phyloP scores from a whole-genome alignment of 2,113 vertebrate species.

The Pedionomus torquatus region DNA sequence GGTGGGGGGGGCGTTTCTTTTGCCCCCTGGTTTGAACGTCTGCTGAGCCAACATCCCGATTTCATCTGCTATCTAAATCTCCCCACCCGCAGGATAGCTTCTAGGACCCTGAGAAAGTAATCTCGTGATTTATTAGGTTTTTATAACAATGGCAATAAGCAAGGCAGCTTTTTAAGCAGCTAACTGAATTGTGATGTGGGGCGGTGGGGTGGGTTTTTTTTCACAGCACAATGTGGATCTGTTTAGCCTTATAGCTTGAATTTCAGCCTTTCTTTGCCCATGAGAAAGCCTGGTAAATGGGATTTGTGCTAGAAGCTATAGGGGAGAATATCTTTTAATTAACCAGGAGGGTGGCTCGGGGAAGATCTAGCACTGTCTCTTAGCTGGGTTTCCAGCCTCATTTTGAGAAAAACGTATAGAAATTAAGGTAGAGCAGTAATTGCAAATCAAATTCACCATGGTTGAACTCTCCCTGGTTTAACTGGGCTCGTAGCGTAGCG shows the following conservation, averaged over 20 bases:
- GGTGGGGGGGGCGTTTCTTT: background rate
- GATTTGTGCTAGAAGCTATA: conserved; percentile 38
- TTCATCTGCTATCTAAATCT: background rate
- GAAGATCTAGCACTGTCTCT: background rate
- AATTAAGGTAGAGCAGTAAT: background rate
- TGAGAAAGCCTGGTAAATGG: conserved; percentile 58
- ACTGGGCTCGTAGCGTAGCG: fast-evolving
- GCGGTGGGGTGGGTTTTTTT: background rate
- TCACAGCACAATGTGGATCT: conserved; percentile 52
- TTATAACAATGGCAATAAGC: conserved; percentile 62
- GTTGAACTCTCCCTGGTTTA: fast-evolving
- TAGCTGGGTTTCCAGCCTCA: background rate
- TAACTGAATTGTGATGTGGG: conserved; percentile 52
- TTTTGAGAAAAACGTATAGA: background rate
- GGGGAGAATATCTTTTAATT: conserved; percentile 58
- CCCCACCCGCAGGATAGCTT: background rate
- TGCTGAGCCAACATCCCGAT: background rate
- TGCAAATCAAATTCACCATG: background rate
- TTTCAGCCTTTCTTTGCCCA: conserved; percentile 58
- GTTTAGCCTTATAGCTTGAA: conserved; percentile 58
- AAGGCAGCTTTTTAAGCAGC: conserved; percentile 52
- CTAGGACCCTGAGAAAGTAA: conserved; percentile 45
- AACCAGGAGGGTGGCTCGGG: conserved; percentile 38
- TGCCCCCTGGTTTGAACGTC: background rate
- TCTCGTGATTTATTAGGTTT: conserved; percentile 59